A percentile compares a stretch with the other conserved stretches of the same genome.
phyloP scores from a whole-genome alignment of 2,888 invertebrate genomes.

The Aspidiotus rigidus region DNA sequence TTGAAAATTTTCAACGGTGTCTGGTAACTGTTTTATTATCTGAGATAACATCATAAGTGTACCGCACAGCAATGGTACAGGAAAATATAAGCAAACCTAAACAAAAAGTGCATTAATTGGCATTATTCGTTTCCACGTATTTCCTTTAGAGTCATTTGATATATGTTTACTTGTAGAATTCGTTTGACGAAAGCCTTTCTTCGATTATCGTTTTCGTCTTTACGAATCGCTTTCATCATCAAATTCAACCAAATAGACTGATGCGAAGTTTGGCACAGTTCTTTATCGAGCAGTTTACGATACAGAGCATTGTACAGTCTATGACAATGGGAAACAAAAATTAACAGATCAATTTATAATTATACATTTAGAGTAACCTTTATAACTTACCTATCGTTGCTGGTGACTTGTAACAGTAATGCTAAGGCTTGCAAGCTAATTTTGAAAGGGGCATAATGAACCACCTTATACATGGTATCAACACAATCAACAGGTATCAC shows the following conservation, averaged over 20 bases:
- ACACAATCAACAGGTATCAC: slow-evolving; percentile 54
- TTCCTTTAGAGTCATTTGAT: not conserved
- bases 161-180: slow-evolving; percentile 54
- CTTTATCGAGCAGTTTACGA: slow-evolving; percentile 69
- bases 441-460: slow-evolving; percentile 69
- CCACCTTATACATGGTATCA: slow-evolving; percentile 69
- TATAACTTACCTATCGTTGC: slow-evolving; percentile 50
- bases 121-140: too few species aligned
- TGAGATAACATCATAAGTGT: slow-evolving; percentile 71
- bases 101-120: too few species aligned
- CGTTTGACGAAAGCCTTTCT: slow-evolving; percentile 79
- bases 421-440: slow-evolving; percentile 52
- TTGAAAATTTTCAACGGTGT: slow-evolving; percentile 37
- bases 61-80: slow-evolving; percentile 71
- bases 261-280: slow-evolving; percentile 57
- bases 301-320: slow-evolving; percentile 85
- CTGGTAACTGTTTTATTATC: slow-evolving; percentile 45
- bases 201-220: slow-evolving; percentile 62
- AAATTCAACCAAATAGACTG: slow-evolving; percentile 76
- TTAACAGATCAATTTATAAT: not conserved
- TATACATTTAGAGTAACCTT: not conserved
- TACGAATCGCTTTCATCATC: slow-evolving; percentile 71
- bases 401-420: slow-evolving; percentile 56
- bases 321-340: slow-evolving; percentile 35
- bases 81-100: slow-evolving; percentile 58